These are phyloP conservation scores for Abrostola tripartita DNA, from an alignment of 2,888 invertebrate species.

Conservation along the genomic window DNA sequence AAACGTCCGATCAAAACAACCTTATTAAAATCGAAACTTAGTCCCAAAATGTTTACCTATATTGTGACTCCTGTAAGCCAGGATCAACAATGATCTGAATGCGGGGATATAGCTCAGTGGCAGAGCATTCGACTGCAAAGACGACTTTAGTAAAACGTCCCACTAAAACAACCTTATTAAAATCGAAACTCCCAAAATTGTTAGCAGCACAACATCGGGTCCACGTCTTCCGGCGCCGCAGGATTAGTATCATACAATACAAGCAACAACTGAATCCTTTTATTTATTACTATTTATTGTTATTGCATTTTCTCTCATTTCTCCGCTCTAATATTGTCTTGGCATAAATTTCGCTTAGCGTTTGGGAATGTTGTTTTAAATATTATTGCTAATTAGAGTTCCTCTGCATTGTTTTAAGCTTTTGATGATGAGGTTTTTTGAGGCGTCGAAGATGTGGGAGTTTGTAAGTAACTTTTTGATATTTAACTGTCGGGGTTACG, in stretches of 20 bases:
- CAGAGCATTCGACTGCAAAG: too few relatives aligned
- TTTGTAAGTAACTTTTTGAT: conserved; percentile 3
- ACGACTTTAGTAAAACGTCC: neutral
- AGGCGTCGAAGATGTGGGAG: conserved; percentile 8
- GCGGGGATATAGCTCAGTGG: too few relatives aligned
- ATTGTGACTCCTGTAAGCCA: too few relatives aligned
- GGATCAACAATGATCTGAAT: too few relatives aligned
- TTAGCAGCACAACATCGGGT: conserved; percentile 56
- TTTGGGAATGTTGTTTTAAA: conserved; percentile 80
- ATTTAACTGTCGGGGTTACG: neutral
- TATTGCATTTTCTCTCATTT: conserved; percentile 87
- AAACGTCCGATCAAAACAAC: too few relatives aligned
- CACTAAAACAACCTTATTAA: too few relatives aligned
- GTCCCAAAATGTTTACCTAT: too few relatives aligned
- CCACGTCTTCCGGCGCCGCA: conserved; percentile 64
- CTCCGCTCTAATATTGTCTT: conserved; percentile 87
- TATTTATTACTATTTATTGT: conserved; percentile 89
- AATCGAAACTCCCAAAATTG: conserved; percentile 24
- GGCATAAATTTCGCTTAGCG: conserved; percentile 85
- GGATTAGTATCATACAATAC: conserved; percentile 89
- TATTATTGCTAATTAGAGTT: conserved; percentile 82
- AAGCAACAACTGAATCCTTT: conserved; percentile 89
- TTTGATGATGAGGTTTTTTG: conserved; percentile 67
- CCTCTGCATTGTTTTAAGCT: conserved; percentile 60
- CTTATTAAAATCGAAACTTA: too few relatives aligned